phyloP scores from a whole-genome alignment of 2,888 invertebrate species.

The Pterostichus niger region DNA sequence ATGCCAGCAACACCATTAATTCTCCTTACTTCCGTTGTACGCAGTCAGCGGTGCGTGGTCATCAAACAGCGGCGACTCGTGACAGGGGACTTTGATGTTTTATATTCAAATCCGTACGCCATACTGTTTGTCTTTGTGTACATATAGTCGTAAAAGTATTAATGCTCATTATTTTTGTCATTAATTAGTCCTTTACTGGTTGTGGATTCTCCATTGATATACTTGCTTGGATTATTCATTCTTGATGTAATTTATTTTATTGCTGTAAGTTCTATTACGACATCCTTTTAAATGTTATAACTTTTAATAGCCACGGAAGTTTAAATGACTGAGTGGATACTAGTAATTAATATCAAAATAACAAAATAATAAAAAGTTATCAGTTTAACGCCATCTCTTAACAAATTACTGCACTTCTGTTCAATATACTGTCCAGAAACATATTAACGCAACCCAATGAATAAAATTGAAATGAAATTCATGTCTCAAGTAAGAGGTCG shows the following conservation, averaged over 20 bases:
- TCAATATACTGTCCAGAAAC: no score
- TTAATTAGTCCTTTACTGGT: constrained; percentile 15
- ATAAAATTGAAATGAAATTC: no score
- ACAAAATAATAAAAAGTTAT: no score
- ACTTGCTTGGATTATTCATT: neutral
- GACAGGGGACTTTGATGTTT: constrained; percentile 27
- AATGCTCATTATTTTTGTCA: constrained; percentile 16
- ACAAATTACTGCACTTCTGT: no score
- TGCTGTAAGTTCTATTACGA: neutral
- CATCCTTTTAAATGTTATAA: no score
- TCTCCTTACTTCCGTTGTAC: constrained; percentile 45
- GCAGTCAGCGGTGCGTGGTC: neutral
- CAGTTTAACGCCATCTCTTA: no score
- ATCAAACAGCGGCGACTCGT: constrained; percentile 38
- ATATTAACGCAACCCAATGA: no score
- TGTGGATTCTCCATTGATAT: neutral
- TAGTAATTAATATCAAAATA: no score
- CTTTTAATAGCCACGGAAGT: no score
- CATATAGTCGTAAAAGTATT: constrained; percentile 16
- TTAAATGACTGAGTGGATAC: no score
- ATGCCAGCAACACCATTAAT: constrained; percentile 58
- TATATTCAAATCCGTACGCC: neutral
- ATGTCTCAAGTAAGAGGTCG: no score
- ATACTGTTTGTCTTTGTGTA: neutral
- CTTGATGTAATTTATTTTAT: neutral